Conservation (phyloP, 2,888 invertebrate genomes). For the Pecten maximus region DNA sequence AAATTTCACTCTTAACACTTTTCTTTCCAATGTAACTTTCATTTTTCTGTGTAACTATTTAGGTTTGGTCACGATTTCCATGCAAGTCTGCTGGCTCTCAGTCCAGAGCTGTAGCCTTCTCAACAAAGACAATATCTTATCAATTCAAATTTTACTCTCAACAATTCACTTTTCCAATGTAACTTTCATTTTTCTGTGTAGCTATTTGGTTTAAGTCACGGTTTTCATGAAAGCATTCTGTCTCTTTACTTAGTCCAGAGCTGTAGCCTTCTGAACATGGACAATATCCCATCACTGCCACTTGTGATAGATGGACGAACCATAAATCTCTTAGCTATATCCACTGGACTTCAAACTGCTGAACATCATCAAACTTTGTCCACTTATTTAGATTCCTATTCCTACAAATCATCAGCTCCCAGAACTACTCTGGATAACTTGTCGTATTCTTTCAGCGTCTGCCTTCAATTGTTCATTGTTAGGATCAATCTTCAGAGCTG, state of each 20-base stretch:
- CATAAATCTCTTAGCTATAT: too few species aligned
- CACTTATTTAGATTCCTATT: neutral
- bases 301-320: too few species aligned
- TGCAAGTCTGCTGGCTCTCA: neutral
- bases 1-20: too few species aligned
- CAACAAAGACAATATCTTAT: neutral
- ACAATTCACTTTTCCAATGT: too few species aligned
- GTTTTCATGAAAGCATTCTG: neutral
- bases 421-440: constrained; percentile 74
- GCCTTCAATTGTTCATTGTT: constrained; percentile 86
- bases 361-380: neutral
- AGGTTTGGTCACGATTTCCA: neutral
- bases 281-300: neutral
- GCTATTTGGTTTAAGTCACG: neutral
- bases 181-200: neutral
- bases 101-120: neutral
- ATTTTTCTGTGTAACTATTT: neutral
- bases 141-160: too few species aligned
- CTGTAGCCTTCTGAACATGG: neutral
- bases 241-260: neutral
- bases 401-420: constrained; percentile 35
- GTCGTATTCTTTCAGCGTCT: constrained; percentile 84
- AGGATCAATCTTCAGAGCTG: constrained; percentile 88
- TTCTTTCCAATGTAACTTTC: too few species aligned
- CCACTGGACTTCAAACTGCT: neutral